A percentile compares a stretch with the other conserved stretches of the same genome.
phyloP scores from a whole-genome alignment of 2,888 invertebrate species.

The Morpho deidamia region DNA sequence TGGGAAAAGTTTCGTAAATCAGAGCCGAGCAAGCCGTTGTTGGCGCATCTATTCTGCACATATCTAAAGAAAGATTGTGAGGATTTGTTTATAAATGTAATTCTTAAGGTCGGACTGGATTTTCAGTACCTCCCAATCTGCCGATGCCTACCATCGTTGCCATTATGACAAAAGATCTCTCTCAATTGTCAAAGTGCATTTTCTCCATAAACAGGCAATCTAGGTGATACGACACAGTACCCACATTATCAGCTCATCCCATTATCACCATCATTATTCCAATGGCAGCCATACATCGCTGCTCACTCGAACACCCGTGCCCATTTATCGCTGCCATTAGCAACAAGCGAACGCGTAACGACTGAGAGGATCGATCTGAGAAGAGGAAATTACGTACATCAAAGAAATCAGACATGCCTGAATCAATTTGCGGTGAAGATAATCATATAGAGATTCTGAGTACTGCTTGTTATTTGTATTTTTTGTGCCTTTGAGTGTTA shows the following conservation, averaged over 20 bases:
- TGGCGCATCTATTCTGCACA: too few relatives aligned
- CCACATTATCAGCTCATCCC: constrained; percentile 30
- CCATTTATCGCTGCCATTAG: constrained; percentile 54
- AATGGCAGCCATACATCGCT: constrained; percentile 54
- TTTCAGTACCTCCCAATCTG: too few relatives aligned
- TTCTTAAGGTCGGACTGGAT: too few relatives aligned
- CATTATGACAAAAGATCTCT: too few relatives aligned
- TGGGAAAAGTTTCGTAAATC: too few relatives aligned
- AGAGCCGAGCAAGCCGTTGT: too few relatives aligned
- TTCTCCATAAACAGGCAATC: too few relatives aligned
- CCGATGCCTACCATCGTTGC: too few relatives aligned
- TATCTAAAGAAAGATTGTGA: too few relatives aligned
- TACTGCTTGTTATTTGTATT: constrained; percentile 1
- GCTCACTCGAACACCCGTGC: constrained; percentile 21
- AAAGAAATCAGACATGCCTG: constrained; percentile 14
- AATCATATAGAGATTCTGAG: constrained; percentile 4
- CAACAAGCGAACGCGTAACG: constrained; percentile 39
- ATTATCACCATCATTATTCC: constrained; percentile 43
- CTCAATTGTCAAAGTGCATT: too few relatives aligned
- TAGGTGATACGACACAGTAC: constrained; percentile 12
- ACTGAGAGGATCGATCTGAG: constrained; percentile 20
- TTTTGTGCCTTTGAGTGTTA: background rate
- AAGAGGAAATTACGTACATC: constrained; percentile 22
- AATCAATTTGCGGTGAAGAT: constrained; percentile 25
- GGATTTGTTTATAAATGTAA: too few relatives aligned